Conservation (phyloP, 2,888 invertebrate species). For the Scaptomyza flava region DNA sequence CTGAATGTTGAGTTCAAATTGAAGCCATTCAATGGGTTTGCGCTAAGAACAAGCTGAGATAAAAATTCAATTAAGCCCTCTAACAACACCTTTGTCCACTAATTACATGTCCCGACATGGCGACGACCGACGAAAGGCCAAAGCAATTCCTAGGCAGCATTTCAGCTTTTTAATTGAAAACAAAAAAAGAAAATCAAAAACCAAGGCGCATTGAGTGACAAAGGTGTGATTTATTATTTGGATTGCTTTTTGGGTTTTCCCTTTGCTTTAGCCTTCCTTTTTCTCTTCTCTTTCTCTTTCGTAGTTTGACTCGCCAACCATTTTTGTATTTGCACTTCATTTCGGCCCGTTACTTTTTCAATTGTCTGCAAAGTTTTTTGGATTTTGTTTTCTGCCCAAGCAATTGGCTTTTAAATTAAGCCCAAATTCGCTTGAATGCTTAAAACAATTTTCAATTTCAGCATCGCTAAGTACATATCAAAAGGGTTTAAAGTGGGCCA, state of each 20-base stretch:
- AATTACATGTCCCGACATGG: slow-evolving; percentile 71
- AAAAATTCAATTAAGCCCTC: slow-evolving; percentile 74
- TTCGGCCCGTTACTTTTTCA: slow-evolving; percentile 46
- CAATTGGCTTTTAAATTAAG: slow-evolving; percentile 61
- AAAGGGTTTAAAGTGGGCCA: slow-evolving; percentile 34
- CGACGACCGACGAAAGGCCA: slow-evolving; percentile 64
- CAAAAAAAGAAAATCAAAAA: slow-evolving; percentile 18
- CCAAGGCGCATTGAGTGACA: slow-evolving; percentile 68
- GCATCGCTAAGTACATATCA: slow-evolving; percentile 38
- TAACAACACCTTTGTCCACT: slow-evolving; percentile 75
- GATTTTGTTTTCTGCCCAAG: slow-evolving; percentile 10
- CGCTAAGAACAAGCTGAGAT: slow-evolving; percentile 57
- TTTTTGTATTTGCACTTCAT: slow-evolving; percentile 54
- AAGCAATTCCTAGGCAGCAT: slow-evolving; percentile 60
- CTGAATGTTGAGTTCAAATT: slow-evolving; percentile 24
- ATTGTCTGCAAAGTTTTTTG: slow-evolving; percentile 57
- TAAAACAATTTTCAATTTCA: slow-evolving; percentile 36
- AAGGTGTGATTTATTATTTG: slow-evolving; percentile 77
- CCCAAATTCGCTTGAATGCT: slow-evolving; percentile 48
- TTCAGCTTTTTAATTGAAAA: slow-evolving; percentile 70
- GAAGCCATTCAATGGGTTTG: slow-evolving; percentile 32
- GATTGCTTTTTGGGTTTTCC: slow-evolving; percentile 56
- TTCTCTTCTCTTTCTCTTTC: slow-evolving; percentile 2
- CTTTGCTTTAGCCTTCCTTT: slow-evolving; percentile 2
- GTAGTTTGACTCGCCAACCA: slow-evolving; percentile 16